Conservation (phyloP, 2,888 invertebrate species). For the Cylloceria caligata region DNA sequence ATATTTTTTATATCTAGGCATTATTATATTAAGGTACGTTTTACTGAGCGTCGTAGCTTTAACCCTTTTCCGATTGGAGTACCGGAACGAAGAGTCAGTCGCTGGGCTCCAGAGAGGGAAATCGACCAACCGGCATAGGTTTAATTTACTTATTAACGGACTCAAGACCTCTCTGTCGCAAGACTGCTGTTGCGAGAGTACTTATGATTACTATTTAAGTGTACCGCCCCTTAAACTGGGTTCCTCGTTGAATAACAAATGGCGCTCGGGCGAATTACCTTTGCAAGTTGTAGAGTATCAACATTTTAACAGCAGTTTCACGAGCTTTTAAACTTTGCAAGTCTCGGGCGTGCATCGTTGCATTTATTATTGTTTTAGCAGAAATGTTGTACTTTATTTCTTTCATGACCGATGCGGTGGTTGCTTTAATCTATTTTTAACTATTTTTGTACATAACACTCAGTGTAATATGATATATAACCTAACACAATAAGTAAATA, state of each 20-base stretch:
- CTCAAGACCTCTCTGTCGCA: neutral
- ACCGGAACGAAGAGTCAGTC: too few species aligned
- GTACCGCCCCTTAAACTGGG: neutral
- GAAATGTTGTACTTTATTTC: neutral
- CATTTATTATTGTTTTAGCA: neutral
- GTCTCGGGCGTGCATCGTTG: too few species aligned
- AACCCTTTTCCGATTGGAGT: too few species aligned
- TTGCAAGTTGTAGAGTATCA: neutral
- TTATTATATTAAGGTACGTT: too few species aligned
- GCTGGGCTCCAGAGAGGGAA: too few species aligned
- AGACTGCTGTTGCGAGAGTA: neutral
- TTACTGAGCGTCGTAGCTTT: too few species aligned
- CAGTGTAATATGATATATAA: neutral
- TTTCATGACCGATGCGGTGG: neutral
- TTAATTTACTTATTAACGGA: neutral
- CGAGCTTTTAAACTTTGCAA: neutral
- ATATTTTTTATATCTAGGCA: too few species aligned
- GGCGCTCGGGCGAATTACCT: neutral
- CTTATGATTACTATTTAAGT: neutral
- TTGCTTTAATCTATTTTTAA: neutral
- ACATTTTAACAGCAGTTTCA: slow-evolving; percentile 14
- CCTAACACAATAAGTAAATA: too few species aligned
- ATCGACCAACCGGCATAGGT: neutral
- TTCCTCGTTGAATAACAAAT: slow-evolving; percentile 7
- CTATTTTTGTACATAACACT: neutral